These are phyloP conservation scores for Amphipoea lucens DNA, from an alignment of 2,888 invertebrate genomes.

Conservation along the genomic window DNA sequence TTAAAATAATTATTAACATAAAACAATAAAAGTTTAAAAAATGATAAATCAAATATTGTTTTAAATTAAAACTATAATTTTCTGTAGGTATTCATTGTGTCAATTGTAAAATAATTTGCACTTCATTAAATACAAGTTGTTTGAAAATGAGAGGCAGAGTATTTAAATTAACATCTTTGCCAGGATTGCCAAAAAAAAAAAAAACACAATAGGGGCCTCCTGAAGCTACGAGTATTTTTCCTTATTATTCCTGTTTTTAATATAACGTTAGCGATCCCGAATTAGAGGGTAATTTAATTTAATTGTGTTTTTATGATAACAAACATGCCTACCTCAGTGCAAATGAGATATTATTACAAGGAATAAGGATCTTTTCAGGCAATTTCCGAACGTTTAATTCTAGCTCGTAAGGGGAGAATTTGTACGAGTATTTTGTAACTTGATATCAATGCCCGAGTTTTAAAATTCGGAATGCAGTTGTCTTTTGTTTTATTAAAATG, in stretches of 20 bases:
- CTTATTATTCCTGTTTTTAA: slow-evolving; percentile 56
- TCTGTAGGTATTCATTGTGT: neutral
- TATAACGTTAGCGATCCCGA: slow-evolving; percentile 66
- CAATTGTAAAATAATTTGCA: neutral
- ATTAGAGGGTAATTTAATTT: slow-evolving; percentile 72
- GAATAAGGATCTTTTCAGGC: slow-evolving; percentile 68
- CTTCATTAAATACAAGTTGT: neutral
- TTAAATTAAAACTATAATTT: neutral
- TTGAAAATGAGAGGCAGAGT: neutral
- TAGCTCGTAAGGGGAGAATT: slow-evolving; percentile 64
- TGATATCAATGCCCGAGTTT: slow-evolving; percentile 11
- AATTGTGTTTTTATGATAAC: slow-evolving; percentile 74
- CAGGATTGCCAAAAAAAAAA: neutral
- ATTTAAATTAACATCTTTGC: slow-evolving; percentile 5
- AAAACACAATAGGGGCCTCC: neutral
- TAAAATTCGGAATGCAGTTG: slow-evolving; percentile 2
- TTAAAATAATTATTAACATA: neutral
- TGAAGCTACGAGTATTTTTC: slow-evolving; percentile 32
- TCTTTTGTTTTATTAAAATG: neutral
- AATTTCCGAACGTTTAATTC: slow-evolving; percentile 73
- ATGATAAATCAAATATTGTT: neutral
- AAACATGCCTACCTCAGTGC: slow-evolving; percentile 62
- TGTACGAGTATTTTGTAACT: slow-evolving; percentile 64
- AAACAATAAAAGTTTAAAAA: neutral
- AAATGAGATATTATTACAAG: slow-evolving; percentile 74